Evolutionary conservation across 1,140 invertebrate genomes (phyloP).

Genomic region (Cephus cinctus): DNA sequence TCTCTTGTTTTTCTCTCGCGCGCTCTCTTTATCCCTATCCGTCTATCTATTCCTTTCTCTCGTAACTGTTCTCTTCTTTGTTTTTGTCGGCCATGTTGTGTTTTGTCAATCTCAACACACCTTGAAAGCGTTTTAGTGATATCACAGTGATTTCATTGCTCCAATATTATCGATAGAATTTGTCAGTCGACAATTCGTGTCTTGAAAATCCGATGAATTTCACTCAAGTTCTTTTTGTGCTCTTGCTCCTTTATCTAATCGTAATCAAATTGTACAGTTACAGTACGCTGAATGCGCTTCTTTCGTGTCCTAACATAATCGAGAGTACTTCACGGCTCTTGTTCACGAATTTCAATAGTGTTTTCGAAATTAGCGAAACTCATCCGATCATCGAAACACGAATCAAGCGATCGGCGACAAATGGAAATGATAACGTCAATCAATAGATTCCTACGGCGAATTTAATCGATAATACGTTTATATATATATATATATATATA

Average conservation of each 20-base stretch:
- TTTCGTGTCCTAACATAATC: too few species aligned
- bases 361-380: not conserved
- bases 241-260: too few species aligned
- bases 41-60: conserved; percentile 6
- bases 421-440: not conserved
- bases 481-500: too few species aligned
- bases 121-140: conserved; percentile 57
- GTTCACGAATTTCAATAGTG: not conserved
- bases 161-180: conserved; percentile 56
- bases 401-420: conserved; percentile 10
- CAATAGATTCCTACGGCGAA: conserved; percentile 26
- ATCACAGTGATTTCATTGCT: conserved; percentile 58
- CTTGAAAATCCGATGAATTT: too few species aligned
- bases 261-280: too few species aligned
- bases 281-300: too few species aligned
- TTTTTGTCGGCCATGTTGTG: conserved; percentile 8
- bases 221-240: too few species aligned
- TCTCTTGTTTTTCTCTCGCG: conserved; percentile 5
- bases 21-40: conserved; percentile 5
- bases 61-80: conserved; percentile 10
- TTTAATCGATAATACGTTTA: conserved; percentile 27
- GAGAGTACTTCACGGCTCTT: conserved; percentile 10
- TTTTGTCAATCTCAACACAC: conserved; percentile 42
- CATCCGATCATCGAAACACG: conserved; percentile 2
- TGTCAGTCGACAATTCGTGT: conserved; percentile 32